Conservation (phyloP, 2,797 vertebrate genomes). For the Novumbra hubbsi region DNA sequence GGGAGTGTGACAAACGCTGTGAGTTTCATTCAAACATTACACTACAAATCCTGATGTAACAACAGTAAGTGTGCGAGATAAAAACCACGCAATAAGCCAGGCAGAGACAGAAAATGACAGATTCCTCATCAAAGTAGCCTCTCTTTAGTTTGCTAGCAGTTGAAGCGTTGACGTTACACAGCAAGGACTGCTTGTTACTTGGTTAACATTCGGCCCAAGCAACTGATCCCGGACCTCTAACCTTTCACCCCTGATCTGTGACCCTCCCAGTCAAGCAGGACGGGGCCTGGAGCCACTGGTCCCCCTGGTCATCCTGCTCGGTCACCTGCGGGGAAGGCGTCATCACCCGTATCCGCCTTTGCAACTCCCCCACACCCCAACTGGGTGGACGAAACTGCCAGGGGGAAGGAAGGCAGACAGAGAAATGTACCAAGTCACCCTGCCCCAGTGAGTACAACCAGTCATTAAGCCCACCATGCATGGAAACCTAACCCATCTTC, state of each 20-base stretch:
- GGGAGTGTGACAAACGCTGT: constrained; percentile 98
- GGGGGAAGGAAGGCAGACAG: constrained; percentile 90
- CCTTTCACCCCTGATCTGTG: constrained; percentile 35
- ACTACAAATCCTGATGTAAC: background rate
- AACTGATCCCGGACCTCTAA: constrained; percentile 28
- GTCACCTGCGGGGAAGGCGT: constrained; percentile 90
- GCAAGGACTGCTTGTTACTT: background rate
- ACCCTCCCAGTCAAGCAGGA: constrained; percentile 89
- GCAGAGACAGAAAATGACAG: background rate
- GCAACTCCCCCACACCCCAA: constrained; percentile 97
- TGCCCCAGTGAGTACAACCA: constrained; percentile 86
- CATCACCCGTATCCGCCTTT: constrained; percentile 96
- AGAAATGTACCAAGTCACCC: constrained; percentile 83
- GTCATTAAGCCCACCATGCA: background rate
- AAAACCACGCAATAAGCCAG: background rate
- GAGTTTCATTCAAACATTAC: constrained; percentile 60
- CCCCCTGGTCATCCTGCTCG: constrained; percentile 97
- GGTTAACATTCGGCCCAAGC: background rate
- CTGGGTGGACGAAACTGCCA: constrained; percentile 89
- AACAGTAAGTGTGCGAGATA: background rate
- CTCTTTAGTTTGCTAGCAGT: no score
- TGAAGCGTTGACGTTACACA: background rate
- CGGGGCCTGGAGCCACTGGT: constrained; percentile 98
- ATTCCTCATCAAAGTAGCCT: background rate
- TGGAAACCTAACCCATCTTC: background rate